Conservation (phyloP, 1,140 invertebrate genomes). For the Zophobas morio region DNA sequence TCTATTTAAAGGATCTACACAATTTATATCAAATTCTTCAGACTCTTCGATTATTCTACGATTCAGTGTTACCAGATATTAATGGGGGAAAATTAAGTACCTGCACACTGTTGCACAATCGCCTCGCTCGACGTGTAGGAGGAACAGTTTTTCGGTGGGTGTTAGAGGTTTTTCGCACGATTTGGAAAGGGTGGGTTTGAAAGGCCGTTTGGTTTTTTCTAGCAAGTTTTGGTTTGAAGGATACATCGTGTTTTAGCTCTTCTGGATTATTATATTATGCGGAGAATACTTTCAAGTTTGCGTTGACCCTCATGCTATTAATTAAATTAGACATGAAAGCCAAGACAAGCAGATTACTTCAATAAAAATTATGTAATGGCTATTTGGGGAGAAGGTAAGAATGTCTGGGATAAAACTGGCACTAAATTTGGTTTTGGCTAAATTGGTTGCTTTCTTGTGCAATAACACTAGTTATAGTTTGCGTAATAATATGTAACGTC, state of each 20-base stretch:
- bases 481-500: too few species aligned
- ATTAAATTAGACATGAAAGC: conserved; percentile 18
- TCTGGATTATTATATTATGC: conserved; percentile 1
- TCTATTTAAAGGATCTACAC: conserved; percentile 90
- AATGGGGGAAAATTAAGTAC: conserved; percentile 64
- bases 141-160: conserved; percentile 87
- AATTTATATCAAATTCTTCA: conserved; percentile 82
- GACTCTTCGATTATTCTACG: conserved; percentile 72
- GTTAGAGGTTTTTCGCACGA: conserved; percentile 74
- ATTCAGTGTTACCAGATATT: too few species aligned
- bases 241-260: background rate
- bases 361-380: background rate
- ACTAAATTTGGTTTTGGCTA: background rate
- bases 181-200: background rate
- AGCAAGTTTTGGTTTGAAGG: background rate
- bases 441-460: background rate
- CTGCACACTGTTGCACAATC: conserved; percentile 85
- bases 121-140: conserved; percentile 87
- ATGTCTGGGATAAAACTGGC: too few species aligned
- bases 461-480: too few species aligned
- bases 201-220: background rate
- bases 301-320: conserved; percentile 28
- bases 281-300: conserved; percentile 27
- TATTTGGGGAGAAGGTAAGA: too few species aligned
- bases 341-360: conserved; percentile 11